A percentile compares a stretch with the other conserved stretches of the same genome.
These are phyloP conservation scores for Hoplodrina blanda DNA, from an alignment of 2,888 invertebrate genomes.

Conservation along the genomic window DNA sequence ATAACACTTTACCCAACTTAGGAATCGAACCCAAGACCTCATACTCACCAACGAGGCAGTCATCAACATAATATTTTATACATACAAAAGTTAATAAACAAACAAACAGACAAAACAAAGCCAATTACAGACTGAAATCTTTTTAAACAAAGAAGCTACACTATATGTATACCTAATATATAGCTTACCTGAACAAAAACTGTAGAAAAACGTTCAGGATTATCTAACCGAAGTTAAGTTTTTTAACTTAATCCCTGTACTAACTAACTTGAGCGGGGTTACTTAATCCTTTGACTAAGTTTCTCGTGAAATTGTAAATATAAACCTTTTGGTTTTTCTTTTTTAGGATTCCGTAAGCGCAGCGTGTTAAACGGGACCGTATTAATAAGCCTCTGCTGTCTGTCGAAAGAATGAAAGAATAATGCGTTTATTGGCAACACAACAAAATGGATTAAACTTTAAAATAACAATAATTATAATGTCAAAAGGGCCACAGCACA, in stretches of 20 bases:
- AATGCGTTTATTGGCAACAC: too few species aligned
- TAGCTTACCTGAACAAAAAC: slow-evolving; percentile 19
- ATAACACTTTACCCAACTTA: too few species aligned
- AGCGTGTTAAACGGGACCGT: too few species aligned
- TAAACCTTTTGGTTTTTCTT: background rate
- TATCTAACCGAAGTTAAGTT: slow-evolving; percentile 25
- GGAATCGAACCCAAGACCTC: too few species aligned
- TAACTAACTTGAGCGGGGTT: slow-evolving; percentile 13
- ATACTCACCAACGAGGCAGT: too few species aligned
- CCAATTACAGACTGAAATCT: background rate
- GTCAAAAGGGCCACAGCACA: too few species aligned
- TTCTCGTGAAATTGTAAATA: slow-evolving; percentile 2
- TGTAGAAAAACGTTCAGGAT: background rate
- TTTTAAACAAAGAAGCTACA: slow-evolving; percentile 7
- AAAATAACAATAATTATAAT: too few species aligned
- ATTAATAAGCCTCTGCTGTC: too few species aligned
- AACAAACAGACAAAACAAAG: background rate
- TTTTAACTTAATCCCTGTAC: slow-evolving; percentile 23
- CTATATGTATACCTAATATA: background rate
- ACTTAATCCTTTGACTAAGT: slow-evolving; percentile 22
- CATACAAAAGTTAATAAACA: background rate
- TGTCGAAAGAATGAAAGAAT: too few species aligned
- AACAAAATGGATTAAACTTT: too few species aligned
- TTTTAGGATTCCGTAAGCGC: too few species aligned
- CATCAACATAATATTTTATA: background rate